Base-by-base conservation (phyloP, 1,140 invertebrate species). In the Zaprionus vittiger region DNA sequence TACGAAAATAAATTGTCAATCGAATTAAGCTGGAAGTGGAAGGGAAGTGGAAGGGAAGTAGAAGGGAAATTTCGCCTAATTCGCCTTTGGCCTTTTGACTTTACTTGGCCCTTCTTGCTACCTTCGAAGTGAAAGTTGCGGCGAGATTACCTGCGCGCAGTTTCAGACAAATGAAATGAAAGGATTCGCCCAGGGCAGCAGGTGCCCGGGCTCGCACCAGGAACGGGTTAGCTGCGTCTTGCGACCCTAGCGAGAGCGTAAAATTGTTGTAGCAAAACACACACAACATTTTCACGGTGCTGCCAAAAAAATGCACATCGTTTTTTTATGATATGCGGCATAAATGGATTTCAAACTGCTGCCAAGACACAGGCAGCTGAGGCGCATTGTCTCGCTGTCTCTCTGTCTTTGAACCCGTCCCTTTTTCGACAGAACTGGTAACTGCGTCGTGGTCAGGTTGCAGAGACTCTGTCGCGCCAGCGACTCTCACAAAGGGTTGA, bases 301-400 rank as follows among this genome's bases (percentile, higher is more conserved):
- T 68, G 66, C 31, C 31, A 70, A 73, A 73, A 69, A 67, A 77
- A 56, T 63, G 65, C 64, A 74, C 71, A 81, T 81, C 62, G 31
- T 72, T 80, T 85, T 84, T 89, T 89, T 89, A 89, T 80, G 85
- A 90, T 90, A 82, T 81, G 86, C 85, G 85, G 79, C 81, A 77
- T 89, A 89, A 89, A 89, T 90, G 85, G 79, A 90, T 90, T 89
- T 83, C 52, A 75, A 85, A 81, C 75, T 89, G 79, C 81, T 89
- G 83, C 67, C 81, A 85, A 52, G 14, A 52, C 89, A 89, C 81
- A 85, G 79, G 81, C 85, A 89, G 85, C 85, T 82, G 81, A 82
- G 75, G 20, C 73, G 41, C 69, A 77, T 85, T 89, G 84, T 52
- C 47, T 52, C 47, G 83, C 69, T 44, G 14, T 47, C 41, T 17